These are phyloP conservation scores for Phenacoccus solenopsis DNA, from an alignment of 1,140 invertebrate species.

Conservation along the genomic window DNA sequence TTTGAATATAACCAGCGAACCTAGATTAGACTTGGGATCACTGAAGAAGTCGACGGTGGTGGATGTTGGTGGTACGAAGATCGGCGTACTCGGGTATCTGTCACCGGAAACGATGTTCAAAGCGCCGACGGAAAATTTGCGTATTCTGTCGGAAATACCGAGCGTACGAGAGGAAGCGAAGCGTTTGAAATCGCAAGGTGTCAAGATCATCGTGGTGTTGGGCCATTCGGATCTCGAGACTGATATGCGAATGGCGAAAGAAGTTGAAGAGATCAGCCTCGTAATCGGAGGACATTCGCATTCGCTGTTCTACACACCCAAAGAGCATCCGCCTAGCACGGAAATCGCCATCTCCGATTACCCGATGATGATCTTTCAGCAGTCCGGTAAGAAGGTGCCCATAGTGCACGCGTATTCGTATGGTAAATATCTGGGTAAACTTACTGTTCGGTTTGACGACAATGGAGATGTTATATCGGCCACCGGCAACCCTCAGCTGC, in stretches of 20 bases:
- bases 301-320: conserved; percentile 68
- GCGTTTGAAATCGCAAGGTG: conserved; percentile 40
- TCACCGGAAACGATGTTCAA: conserved; percentile 61
- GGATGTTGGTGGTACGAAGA: conserved; percentile 43
- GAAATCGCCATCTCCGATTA: conserved; percentile 60
- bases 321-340: conserved; percentile 47
- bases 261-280: conserved; percentile 68
- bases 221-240: conserved; percentile 74
- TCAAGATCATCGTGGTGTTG: conserved; percentile 75
- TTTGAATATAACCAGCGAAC: conserved; percentile 52
- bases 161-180: conserved; percentile 53
- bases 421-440: conserved; percentile 77
- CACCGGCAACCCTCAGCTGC: conserved; percentile 63
- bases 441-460: conserved; percentile 57
- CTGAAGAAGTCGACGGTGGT: conserved; percentile 53
- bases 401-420: conserved; percentile 85
- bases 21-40: conserved; percentile 37
- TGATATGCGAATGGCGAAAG: conserved; percentile 61
- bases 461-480: conserved; percentile 54
- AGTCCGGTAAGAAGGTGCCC: conserved; percentile 54
- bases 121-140: neutral
- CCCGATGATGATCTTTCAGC: conserved; percentile 56
- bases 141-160: conserved; percentile 43
- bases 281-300: conserved; percentile 81
- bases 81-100: conserved; percentile 80